phyloP scores from a whole-genome alignment of 1,140 invertebrate genomes.

The Nomia melanderi region DNA sequence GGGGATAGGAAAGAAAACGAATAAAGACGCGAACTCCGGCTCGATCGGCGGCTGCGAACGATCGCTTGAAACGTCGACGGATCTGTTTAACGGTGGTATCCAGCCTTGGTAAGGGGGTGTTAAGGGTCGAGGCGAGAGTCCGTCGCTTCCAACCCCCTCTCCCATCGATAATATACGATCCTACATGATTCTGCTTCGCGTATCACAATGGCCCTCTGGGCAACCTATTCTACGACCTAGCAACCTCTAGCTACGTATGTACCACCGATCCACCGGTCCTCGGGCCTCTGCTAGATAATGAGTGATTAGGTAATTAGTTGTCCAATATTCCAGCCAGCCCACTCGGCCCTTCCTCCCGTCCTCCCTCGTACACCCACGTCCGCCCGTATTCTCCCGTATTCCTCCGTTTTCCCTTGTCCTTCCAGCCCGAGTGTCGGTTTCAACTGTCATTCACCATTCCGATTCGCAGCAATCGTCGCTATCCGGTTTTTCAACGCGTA shows the following conservation, averaged over 20 bases:
- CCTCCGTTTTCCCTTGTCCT: too few species aligned
- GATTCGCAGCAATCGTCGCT: too few species aligned
- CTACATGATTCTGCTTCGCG: slow-evolving; percentile 69
- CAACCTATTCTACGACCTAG: slow-evolving; percentile 62
- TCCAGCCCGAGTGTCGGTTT: too few species aligned
- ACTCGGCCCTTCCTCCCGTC: neutral
- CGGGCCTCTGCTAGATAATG: slow-evolving; percentile 70
- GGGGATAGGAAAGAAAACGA: too few species aligned
- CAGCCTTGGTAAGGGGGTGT: neutral
- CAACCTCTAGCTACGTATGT: slow-evolving; percentile 53
- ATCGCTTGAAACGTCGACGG: slow-evolving; percentile 1
- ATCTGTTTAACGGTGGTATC: slow-evolving; percentile 13
- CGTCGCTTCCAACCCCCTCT: slow-evolving; percentile 28
- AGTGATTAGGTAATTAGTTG: slow-evolving; percentile 75
- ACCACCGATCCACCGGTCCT: slow-evolving; percentile 60
- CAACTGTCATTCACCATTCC: too few species aligned
- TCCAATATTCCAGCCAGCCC: slow-evolving; percentile 68
- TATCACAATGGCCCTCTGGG: slow-evolving; percentile 69
- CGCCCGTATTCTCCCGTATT: too few species aligned
- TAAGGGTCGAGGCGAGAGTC: slow-evolving; percentile 19
- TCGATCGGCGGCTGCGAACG: too few species aligned
- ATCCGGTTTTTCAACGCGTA: too few species aligned
- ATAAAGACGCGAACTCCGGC: too few species aligned
- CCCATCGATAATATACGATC: slow-evolving; percentile 69
- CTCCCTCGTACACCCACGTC: too few species aligned